phyloP scores from a whole-genome alignment of 2,888 invertebrate species.

The Beris chalybata region DNA sequence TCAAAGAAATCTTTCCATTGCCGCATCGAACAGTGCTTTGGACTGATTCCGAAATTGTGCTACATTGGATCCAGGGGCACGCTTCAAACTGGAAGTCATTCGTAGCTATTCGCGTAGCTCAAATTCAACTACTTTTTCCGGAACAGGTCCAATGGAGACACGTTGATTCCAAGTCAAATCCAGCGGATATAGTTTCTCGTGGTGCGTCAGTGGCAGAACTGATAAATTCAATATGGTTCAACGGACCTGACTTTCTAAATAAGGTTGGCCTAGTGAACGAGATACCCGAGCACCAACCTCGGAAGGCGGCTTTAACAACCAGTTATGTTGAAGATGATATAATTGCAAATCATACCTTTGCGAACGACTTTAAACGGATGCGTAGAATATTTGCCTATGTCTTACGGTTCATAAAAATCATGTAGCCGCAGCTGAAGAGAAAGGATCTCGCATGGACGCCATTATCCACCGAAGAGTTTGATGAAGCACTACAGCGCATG shows the following conservation, averaged over 20 bases:
- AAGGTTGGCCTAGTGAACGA: no score
- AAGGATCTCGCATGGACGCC: no score
- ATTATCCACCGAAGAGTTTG: no score
- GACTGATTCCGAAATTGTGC: neutral
- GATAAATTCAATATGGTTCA: constrained; percentile 31
- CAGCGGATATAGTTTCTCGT: constrained; percentile 20
- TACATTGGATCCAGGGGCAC: neutral
- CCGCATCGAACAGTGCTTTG: neutral
- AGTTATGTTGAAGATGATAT: no score
- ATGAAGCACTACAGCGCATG: neutral
- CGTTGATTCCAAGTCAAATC: no score
- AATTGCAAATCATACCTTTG: no score
- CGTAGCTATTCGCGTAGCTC: neutral
- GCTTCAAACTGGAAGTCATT: neutral
- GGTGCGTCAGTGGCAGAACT: constrained; percentile 24
- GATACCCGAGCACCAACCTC: neutral
- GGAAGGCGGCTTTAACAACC: no score
- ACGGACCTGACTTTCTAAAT: constrained; percentile 30
- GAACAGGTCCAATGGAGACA: neutral
- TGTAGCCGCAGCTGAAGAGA: no score
- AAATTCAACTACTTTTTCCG: no score
- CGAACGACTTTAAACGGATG: no score
- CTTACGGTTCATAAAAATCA: no score
- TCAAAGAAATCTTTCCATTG: neutral
- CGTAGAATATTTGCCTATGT: no score